Evolutionary conservation across 2,888 invertebrate species (phyloP).

Genomic region (Drosophila parthenogenetica): DNA sequence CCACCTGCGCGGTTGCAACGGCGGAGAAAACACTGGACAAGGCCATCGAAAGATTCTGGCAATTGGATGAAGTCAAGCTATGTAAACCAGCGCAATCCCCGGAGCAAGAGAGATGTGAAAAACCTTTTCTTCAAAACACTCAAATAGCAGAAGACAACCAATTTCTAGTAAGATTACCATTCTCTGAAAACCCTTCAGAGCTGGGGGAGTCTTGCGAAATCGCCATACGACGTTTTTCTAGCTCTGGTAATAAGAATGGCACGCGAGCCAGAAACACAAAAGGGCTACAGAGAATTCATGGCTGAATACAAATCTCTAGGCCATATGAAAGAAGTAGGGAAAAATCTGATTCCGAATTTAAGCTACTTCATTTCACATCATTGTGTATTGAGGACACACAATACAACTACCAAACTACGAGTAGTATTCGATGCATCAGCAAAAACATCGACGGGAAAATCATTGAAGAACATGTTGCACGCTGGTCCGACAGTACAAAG

Average conservation of each 20-base stretch:
- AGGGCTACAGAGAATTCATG: too few species aligned
- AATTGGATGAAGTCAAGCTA: not conserved
- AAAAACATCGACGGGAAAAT: slow-evolving; percentile 2
- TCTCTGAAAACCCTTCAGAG: too few species aligned
- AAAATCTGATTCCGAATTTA: too few species aligned
- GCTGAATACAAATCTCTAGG: too few species aligned
- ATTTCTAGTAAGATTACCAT: too few species aligned
- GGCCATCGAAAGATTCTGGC: not conserved
- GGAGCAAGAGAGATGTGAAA: not conserved
- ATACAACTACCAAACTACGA: not conserved
- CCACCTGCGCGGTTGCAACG: not conserved
- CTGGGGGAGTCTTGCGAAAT: too few species aligned
- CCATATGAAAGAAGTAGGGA: too few species aligned
- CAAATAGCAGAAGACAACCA: not conserved
- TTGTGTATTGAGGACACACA: not conserved
- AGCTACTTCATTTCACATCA: too few species aligned
- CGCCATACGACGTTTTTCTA: too few species aligned
- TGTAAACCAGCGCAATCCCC: not conserved
- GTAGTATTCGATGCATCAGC: slow-evolving; percentile 3
- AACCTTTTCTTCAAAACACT: not conserved
- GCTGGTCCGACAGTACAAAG: not conserved
- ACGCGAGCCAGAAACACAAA: too few species aligned
- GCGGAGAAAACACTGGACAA: not conserved
- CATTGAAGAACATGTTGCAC: too few species aligned
- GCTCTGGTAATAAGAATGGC: too few species aligned